phyloP scores from a whole-genome alignment of 2,113 vertebrate species.

The Coturnix japonica region DNA sequence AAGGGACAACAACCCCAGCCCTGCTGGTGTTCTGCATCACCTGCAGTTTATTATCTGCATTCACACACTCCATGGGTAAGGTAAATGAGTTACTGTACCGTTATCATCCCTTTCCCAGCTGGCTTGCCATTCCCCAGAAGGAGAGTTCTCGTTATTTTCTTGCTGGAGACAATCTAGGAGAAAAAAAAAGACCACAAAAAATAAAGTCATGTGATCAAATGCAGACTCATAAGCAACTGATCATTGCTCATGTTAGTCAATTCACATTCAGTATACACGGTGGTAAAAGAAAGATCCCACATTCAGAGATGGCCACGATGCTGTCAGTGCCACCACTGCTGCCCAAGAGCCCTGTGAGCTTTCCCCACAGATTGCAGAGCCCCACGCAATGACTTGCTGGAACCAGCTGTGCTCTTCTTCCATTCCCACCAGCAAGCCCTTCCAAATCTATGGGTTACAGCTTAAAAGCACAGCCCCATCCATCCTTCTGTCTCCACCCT shows the following conservation, averaged over 20 bases:
- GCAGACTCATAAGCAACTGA: conserved; percentile 5
- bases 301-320: accelerated
- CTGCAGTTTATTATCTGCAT: neutral
- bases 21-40: neutral
- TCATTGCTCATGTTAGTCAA: neutral
- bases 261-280: neutral
- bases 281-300: neutral
- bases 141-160: conserved; percentile 92
- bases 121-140: conserved; percentile 93
- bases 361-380: accelerated
- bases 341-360: neutral
- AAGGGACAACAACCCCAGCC: neutral
- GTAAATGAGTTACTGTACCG: conserved; percentile 71
- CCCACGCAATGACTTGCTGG: neutral
- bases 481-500: neutral
- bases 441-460: accelerated
- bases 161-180: conserved; percentile 95
- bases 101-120: conserved; percentile 94
- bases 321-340: neutral
- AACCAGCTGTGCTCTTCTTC: neutral
- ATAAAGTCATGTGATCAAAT: neutral
- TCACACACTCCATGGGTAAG: neutral
- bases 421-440: neutral
- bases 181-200: neutral
- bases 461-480: neutral